A percentile compares a stretch with the other conserved stretches of the same genome.
These are phyloP conservation scores for Bergia puertoricense DNA, from an alignment of 92 coral and sea anemone genomes.

Conservation along the genomic window DNA sequence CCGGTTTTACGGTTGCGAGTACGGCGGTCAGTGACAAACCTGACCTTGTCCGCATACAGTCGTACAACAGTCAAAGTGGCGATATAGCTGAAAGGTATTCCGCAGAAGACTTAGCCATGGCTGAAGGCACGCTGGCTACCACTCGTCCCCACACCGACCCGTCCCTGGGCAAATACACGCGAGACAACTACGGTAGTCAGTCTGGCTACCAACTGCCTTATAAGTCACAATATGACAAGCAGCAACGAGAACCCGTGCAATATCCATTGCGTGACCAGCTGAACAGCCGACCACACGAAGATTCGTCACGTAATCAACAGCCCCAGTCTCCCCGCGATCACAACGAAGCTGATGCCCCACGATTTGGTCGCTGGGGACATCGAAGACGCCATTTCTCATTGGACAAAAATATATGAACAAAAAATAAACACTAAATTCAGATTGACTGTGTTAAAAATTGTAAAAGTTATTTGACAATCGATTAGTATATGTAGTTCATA, in stretches of 20 bases:
- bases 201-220: neutral
- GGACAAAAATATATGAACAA: neutral
- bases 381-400: constrained; percentile 9
- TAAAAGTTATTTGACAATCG: too few relatives aligned
- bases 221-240: neutral
- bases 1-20: constrained; percentile 36
- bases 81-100: neutral
- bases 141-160: neutral
- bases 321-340: constrained; percentile 12
- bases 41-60: constrained; percentile 13
- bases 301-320: neutral
- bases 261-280: neutral
- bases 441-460: neutral
- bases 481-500: too few relatives aligned
- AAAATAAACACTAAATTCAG: neutral
- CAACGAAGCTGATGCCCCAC: neutral
- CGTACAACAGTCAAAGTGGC: neutral
- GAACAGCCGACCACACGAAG: neutral
- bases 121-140: neutral
- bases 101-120: neutral
- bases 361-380: constrained; percentile 17
- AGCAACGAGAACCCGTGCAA: neutral
- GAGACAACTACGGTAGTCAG: neutral
- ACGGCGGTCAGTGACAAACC: constrained; percentile 33
- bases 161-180: neutral